Conservation (phyloP, 2,113 vertebrate species). For the Taurulus bubalis region DNA sequence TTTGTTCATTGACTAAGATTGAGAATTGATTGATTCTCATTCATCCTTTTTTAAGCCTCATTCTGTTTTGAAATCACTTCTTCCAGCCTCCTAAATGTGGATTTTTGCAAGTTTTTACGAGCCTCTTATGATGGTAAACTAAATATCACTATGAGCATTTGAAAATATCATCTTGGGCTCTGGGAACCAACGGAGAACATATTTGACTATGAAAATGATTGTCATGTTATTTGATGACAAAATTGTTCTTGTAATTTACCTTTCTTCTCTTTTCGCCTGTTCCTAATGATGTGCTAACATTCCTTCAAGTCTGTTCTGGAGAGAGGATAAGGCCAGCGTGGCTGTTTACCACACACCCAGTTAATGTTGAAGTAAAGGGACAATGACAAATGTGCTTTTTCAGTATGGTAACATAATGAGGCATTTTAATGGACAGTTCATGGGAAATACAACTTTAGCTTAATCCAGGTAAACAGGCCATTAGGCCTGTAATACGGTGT, state of each 20-base stretch:
- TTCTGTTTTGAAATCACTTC: background rate
- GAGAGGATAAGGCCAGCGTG: background rate
- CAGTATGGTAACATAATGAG: constrained; percentile 14
- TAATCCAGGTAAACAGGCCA: constrained; percentile 20
- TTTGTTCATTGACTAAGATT: background rate
- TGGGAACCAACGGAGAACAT: background rate
- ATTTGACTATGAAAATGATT: background rate
- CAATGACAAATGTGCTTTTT: constrained; percentile 15
- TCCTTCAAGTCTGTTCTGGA: background rate
- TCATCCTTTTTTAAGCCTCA: background rate
- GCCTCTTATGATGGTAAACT: background rate
- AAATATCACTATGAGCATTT: background rate
- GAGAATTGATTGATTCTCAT: background rate
- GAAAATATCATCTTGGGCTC: background rate
- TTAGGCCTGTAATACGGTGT: constrained; percentile 23
- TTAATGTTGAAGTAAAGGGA: constrained; percentile 25
- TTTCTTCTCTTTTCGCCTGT: background rate
- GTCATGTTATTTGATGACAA: background rate
- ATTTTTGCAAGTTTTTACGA: background rate
- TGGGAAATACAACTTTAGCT: background rate
- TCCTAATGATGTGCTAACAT: background rate
- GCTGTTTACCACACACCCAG: constrained; percentile 4
- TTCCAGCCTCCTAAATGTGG: background rate
- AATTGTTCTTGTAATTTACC: background rate
- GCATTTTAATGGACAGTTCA: constrained; percentile 13